Evolutionary conservation across 2,888 invertebrate species (phyloP).

Genomic region (Clistopyga incitator): DNA sequence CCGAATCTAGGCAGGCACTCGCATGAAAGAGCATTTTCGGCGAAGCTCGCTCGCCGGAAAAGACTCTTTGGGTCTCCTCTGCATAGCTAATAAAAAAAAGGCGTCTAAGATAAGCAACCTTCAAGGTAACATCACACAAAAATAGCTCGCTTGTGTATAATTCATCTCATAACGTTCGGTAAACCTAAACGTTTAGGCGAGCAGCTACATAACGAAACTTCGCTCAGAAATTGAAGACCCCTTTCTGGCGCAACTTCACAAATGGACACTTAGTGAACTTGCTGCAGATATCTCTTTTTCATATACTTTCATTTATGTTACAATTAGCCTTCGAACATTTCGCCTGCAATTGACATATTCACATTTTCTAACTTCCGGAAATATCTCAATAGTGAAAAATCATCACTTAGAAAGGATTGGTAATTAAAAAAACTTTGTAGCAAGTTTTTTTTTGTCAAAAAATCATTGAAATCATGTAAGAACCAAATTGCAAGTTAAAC

Average conservation of each 20-base stretch:
- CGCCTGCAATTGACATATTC: background rate
- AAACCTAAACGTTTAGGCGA: background rate
- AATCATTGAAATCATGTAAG: background rate
- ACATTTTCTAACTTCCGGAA: background rate
- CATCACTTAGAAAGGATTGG: background rate
- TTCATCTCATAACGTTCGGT: constrained; percentile 7
- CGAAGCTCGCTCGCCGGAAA: background rate
- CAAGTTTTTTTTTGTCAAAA: background rate
- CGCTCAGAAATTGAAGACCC: background rate
- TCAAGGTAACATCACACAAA: constrained; percentile 29
- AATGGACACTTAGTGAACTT: background rate
- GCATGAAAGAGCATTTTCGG: constrained; percentile 6
- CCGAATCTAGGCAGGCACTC: constrained; percentile 13
- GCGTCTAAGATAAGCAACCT: background rate
- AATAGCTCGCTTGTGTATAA: background rate
- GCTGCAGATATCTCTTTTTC: background rate
- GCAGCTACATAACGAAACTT: background rate
- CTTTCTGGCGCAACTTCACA: background rate
- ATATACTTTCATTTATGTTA: background rate
- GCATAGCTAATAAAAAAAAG: constrained; percentile 5
- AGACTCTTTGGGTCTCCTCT: background rate
- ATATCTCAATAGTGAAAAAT: background rate
- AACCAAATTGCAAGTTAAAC: background rate
- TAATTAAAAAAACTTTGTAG: background rate
- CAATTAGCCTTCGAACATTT: background rate